Evolutionary conservation across 2,888 invertebrate genomes (phyloP).

Genomic region (Plebejus melissa): DNA sequence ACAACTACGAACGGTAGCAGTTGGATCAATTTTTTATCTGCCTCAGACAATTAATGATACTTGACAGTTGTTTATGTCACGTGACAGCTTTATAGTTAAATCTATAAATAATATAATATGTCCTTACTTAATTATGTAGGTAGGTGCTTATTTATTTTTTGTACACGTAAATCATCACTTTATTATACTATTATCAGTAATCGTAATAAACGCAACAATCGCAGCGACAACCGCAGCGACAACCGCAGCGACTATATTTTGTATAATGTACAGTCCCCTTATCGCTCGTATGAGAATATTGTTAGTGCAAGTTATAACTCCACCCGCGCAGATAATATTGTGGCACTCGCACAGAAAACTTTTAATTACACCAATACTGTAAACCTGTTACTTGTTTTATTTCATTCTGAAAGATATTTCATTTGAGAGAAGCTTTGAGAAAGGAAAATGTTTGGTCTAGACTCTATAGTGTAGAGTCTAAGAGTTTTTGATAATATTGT

Average conservation of each 20-base stretch:
- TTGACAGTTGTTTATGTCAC: background rate
- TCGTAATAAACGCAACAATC: background rate
- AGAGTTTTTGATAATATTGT: too few relatives aligned
- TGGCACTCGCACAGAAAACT: constrained; percentile 29
- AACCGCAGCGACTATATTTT: background rate
- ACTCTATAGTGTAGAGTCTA: too few relatives aligned
- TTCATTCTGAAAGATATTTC: background rate
- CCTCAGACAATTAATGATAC: background rate
- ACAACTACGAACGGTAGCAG: background rate
- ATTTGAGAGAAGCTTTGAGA: background rate
- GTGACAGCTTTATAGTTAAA: background rate
- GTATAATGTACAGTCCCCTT: background rate
- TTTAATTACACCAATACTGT: constrained; percentile 22
- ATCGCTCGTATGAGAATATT: constrained; percentile 25
- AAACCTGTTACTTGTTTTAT: background rate
- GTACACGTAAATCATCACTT: too few relatives aligned
- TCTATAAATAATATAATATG: background rate
- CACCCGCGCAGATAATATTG: constrained; percentile 31
- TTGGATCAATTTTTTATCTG: background rate
- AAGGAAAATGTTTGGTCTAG: background rate
- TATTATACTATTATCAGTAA: too few relatives aligned
- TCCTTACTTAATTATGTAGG: too few relatives aligned
- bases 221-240: background rate
- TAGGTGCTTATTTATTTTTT: background rate
- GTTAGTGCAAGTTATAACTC: constrained; percentile 33